These are phyloP conservation scores for Athalia circularis DNA, from an alignment of 2,888 invertebrate genomes.

Conservation along the genomic window DNA sequence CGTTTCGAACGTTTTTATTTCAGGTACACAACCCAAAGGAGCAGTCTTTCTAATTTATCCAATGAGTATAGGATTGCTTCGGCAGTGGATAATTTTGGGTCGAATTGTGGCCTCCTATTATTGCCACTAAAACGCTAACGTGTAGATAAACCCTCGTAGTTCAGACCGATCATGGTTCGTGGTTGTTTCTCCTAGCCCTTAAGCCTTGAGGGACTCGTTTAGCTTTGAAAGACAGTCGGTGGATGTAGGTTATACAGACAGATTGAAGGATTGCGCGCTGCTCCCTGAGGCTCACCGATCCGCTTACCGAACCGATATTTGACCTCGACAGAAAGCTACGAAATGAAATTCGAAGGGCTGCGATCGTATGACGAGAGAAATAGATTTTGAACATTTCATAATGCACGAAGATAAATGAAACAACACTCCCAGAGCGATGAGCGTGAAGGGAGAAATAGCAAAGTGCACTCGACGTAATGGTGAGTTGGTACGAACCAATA, in stretches of 20 bases:
- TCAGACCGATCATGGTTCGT: not conserved
- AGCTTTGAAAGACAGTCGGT: not conserved
- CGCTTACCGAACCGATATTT: not conserved
- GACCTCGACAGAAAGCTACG: not conserved
- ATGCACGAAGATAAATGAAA: too few relatives aligned
- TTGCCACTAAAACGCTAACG: not conserved
- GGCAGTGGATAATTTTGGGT: constrained; percentile 1
- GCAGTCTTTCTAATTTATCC: not conserved
- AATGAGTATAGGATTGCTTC: not conserved
- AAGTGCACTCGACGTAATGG: not conserved
- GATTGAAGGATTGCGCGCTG: not conserved
- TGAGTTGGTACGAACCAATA: constrained; percentile 10
- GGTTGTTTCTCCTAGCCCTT: not conserved
- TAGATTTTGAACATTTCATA: too few relatives aligned
- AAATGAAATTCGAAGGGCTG: not conserved
- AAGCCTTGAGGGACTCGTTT: constrained; percentile 21
- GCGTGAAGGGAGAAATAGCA: not conserved
- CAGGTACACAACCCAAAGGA: too few relatives aligned
- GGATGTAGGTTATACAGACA: not conserved
- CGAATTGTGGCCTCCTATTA: not conserved
- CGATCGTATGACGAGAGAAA: not conserved
- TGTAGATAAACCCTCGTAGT: not conserved
- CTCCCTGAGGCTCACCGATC: constrained; percentile 12
- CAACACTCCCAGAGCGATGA: too few relatives aligned
- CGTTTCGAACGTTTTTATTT: not conserved